Percentiles rank a stretch among this genome's conserved stretches.
Evolutionary conservation across 2,888 invertebrate genomes (phyloP).

Genomic region (Ephialtes manifestator): DNA sequence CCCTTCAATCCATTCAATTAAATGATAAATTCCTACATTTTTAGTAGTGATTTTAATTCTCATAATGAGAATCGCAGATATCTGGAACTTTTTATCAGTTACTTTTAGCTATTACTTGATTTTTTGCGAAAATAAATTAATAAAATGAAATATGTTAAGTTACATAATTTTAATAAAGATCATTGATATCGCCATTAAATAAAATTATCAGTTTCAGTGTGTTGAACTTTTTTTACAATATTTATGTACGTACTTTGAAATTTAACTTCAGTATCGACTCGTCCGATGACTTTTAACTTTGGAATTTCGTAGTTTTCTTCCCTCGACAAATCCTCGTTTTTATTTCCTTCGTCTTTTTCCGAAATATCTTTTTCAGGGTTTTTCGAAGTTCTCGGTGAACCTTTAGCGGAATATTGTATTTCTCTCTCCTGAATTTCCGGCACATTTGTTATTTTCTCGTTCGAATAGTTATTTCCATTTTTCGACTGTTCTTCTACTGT

Average conservation of each 20-base stretch:
- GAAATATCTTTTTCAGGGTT: constrained; percentile 72
- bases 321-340: constrained; percentile 80
- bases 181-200: not conserved
- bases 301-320: constrained; percentile 82
- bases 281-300: constrained; percentile 88
- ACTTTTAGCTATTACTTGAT: too few relatives aligned
- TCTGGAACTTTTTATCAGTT: too few relatives aligned
- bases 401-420: constrained; percentile 25
- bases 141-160: not conserved
- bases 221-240: too few relatives aligned
- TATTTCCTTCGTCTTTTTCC: constrained; percentile 49
- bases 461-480: not conserved
- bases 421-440: constrained; percentile 34
- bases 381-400: constrained; percentile 73
- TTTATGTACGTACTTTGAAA: constrained; percentile 89
- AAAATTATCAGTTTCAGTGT: too few relatives aligned
- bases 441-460: not conserved
- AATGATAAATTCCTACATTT: too few relatives aligned
- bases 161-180: not conserved
- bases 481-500: not conserved
- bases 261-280: constrained; percentile 88
- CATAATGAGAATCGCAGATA: too few relatives aligned
- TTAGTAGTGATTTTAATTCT: too few relatives aligned
- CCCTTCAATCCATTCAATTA: too few relatives aligned
- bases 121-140: not conserved